A percentile compares a stretch with the other conserved stretches of the same genome.
These are phyloP conservation scores for Peromyscus maniculatus DNA, from an alignment of 2,113 vertebrate species.

Conservation along the genomic window DNA sequence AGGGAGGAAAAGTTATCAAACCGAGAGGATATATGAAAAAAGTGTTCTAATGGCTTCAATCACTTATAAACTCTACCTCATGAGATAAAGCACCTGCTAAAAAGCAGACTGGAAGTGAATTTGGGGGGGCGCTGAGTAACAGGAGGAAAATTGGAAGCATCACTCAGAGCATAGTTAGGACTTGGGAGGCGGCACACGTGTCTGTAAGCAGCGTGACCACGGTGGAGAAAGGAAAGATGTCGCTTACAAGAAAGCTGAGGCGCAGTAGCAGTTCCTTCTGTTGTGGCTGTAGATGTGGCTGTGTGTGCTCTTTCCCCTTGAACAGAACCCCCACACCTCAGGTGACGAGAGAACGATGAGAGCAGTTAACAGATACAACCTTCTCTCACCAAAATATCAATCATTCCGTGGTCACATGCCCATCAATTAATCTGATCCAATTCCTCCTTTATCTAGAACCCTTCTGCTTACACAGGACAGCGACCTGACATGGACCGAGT, in stretches of 20 bases:
- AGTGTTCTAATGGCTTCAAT: neutral
- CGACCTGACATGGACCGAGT: neutral
- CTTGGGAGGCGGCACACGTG: neutral
- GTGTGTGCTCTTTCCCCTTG: neutral
- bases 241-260: neutral
- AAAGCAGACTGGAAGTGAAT: neutral
- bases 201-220: neutral
- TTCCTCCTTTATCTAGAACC: neutral
- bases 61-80: conserved; percentile 18
- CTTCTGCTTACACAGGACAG: neutral
- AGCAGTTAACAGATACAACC: neutral
- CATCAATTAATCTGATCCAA: conserved; percentile 44
- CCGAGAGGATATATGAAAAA: conserved; percentile 9
- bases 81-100: conserved; percentile 16
- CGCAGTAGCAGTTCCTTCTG: conserved; percentile 19
- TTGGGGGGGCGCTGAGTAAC: neutral
- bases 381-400: conserved; percentile 63
- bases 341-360: neutral
- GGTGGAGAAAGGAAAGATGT: conserved; percentile 14
- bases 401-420: neutral
- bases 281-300: neutral
- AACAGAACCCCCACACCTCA: conserved; percentile 14
- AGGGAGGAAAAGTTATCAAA: neutral
- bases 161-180: neutral
- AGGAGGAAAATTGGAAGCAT: conserved; percentile 9